Evolutionary conservation across 2,113 vertebrate genomes (phyloP), one percentile per base, ranked within the genome.

Genomic region (Crocuta crocuta): DNA sequence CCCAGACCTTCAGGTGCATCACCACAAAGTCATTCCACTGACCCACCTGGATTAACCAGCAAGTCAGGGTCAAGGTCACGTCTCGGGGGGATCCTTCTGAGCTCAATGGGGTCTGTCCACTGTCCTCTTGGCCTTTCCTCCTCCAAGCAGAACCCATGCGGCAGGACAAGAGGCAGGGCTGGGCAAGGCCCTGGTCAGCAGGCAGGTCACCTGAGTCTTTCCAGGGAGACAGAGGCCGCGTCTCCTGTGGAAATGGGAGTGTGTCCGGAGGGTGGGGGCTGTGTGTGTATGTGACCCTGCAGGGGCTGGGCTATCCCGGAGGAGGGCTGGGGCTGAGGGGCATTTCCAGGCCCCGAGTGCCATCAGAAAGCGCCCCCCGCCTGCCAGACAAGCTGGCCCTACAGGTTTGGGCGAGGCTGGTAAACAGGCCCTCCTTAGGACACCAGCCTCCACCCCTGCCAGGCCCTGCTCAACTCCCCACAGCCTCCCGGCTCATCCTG

Each of bases 241-340:
- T 63, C 71, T 76, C 43, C 39, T 21, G 2, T 4, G n/a, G 78
- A 84, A 63, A n/a, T 11, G 13, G 65, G 31, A 10, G 15, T 16
- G 3, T 48, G 65, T 6, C 7, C 1, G 43, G 15, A 19, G 48
- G 26, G 45, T 5, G 28, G 23, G 9, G 23, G 48, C 48, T 23
- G 5, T 48, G 48, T 45, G 35, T 17, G 17, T 1, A 5, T 2
- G 89, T 21, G 45, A 39, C 26, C 16, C 33, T 53, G 13, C 10
- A 0, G 33, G 12, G 12, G 80, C 8, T 0, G 7, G 65, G 28
- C 15, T 33, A 10, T 50, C 35, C 45, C 31, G 4, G 61, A 17
- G 28, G 66, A 43, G 33, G 76, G 19, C 70, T 35, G 8, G 61
- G 35, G 68, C 45, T 24, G 33, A 45, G 45, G 55, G 23, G 3